Evolutionary conservation across 2,888 invertebrate species (phyloP).

Genomic region (Asteroscopus sphinx): DNA sequence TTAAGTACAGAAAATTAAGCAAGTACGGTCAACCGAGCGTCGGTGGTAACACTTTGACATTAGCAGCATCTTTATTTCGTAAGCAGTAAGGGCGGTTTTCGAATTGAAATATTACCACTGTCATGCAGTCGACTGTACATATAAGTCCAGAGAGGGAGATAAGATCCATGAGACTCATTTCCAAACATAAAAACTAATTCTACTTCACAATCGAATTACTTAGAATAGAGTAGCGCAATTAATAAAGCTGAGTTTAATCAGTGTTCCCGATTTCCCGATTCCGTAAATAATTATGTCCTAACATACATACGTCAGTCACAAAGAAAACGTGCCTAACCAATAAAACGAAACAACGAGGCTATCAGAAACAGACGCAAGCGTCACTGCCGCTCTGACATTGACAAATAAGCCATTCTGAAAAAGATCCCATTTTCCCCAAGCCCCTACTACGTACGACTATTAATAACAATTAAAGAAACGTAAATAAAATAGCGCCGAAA

Average conservation of each 20-base stretch:
- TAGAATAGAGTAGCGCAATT: conserved; percentile 9
- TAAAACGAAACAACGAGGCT: conserved; percentile 81
- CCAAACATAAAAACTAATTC: conserved; percentile 11
- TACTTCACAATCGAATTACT: conserved; percentile 6
- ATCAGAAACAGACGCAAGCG: conserved; percentile 82
- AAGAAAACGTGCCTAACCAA: conserved; percentile 74
- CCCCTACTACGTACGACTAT: conserved; percentile 74
- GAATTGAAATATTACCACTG: no score
- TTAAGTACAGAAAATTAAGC: no score
- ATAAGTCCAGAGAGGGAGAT: no score
- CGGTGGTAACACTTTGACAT: no score
- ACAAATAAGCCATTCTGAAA: conserved; percentile 85
- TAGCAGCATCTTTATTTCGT: no score
- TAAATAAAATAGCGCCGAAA: conserved; percentile 48
- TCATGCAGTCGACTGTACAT: no score
- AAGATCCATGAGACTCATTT: no score
- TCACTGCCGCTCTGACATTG: conserved; percentile 81
- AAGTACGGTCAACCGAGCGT: no score
- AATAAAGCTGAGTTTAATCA: conserved; percentile 32
- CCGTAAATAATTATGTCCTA: conserved; percentile 54
- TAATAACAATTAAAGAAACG: conserved; percentile 65
- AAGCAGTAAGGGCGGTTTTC: no score
- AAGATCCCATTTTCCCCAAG: conserved; percentile 77
- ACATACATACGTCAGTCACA: conserved; percentile 55
- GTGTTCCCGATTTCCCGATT: conserved; percentile 19